Base-by-base conservation (phyloP, 1,140 invertebrate species). In the Antheraea pernyi region DNA sequence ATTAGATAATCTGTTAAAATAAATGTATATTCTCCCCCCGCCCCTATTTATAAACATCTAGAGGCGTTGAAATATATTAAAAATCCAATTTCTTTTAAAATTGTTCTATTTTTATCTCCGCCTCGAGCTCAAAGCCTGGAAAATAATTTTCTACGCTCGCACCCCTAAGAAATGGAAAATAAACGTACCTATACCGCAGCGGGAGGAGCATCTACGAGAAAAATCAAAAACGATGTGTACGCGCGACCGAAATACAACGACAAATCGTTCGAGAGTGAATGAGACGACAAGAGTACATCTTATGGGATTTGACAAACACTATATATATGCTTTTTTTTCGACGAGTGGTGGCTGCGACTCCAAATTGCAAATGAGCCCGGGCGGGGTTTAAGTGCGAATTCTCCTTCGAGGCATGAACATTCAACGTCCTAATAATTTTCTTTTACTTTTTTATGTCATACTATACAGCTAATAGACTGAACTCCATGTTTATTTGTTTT, bases 71-170 rank as follows among this genome's bases (percentile, higher is more conserved):
- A 88, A 90, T 89, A 88, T 89, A 80, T 86, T 75, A 71, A 82
- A 81, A 91, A 91, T 90, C 88, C 89, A 91, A 91, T 91, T 91
- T 87, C 86, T 86, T 90, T 90, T 89, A 85, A 83, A 73, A 89
- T 88, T 87, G 88, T 85, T n/a, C 84, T 80, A 79, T 88, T 88
- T 90, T 90, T 89, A 88, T 84, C 86, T 82, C 77, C 79, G 76
- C 78, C 78, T 81, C 86, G 79, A 80, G 89, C 87, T 91, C 86
- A 91, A 85, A 91, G 89, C 86, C 90, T 85, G 75, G 89, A 87
- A 91, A 91, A 90, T 91, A 86, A 90, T 91, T 89, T 89, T 90
- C 83, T 83, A 82, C 81, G 80, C 80, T 82, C 59, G 10, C 46
- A n/a, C 46, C 83, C 82, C 81, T 77, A 83, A 82, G 86, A 89